Percentiles rank a stretch among this genome's conserved stretches.
Conservation (phyloP, 2,888 invertebrate genomes). For the Baccha elongata region DNA sequence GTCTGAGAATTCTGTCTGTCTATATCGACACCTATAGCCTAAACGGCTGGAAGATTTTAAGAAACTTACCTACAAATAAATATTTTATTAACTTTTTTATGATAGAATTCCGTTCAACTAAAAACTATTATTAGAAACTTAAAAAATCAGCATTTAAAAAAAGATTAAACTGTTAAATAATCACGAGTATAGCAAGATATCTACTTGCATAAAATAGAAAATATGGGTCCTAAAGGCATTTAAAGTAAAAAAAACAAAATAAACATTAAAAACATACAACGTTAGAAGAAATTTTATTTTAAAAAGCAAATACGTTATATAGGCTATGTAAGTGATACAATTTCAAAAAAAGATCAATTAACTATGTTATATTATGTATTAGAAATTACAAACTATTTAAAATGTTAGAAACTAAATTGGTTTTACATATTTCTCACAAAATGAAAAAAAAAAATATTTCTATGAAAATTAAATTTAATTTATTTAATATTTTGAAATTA, state of each 20-base stretch:
- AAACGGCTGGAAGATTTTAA: no score
- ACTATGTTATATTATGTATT: not conserved
- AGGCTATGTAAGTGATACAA: constrained; percentile 5
- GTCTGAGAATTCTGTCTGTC: no score
- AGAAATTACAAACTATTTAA: constrained; percentile 13
- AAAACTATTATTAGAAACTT: no score
- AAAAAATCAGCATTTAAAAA: no score
- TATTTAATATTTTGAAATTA: no score
- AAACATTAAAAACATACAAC: not conserved
- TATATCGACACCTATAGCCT: no score
- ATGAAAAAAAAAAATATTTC: not conserved
- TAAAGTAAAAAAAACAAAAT: constrained; percentile 5
- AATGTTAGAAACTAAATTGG: not conserved
- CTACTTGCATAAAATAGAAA: constrained; percentile 5
- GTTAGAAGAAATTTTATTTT: no score
- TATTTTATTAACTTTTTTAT: no score
- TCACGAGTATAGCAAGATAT: not conserved
- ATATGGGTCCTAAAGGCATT: constrained; percentile 33
- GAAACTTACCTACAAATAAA: no score
- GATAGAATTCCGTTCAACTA: no score
- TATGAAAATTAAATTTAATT: no score
- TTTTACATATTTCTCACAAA: not conserved
- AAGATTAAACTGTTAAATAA: not conserved
- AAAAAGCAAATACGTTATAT: not conserved
- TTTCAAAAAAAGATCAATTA: constrained; percentile 41